phyloP scores from a whole-genome alignment of 2,888 invertebrate species.

The Drosophila anceps region DNA sequence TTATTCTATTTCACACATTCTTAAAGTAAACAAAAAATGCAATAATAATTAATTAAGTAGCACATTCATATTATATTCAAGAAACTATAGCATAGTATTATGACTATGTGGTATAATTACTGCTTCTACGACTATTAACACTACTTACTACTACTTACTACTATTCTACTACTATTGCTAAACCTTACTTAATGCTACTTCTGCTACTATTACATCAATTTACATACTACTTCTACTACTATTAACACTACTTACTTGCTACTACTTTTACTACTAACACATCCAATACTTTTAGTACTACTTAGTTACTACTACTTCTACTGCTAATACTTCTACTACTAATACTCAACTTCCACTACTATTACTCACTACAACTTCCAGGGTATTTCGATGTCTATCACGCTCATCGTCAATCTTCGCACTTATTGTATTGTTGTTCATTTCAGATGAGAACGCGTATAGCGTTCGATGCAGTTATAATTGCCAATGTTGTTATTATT shows the following conservation, averaged over 20 bases:
- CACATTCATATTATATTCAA: too few species aligned
- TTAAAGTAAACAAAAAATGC: too few species aligned
- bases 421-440: conserved; percentile 17
- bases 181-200: not conserved
- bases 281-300: too few species aligned
- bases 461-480: conserved; percentile 63
- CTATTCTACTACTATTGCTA: too few species aligned
- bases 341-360: not conserved
- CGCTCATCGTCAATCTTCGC: not conserved
- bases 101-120: too few species aligned
- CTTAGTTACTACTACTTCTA: not conserved
- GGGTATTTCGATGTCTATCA: conserved; percentile 1
- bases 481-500: conserved; percentile 21
- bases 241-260: not conserved
- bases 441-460: conserved; percentile 17
- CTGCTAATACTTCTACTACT: not conserved
- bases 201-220: not conserved
- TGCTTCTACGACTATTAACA: too few species aligned
- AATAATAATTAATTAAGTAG: too few species aligned
- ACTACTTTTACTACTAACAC: not conserved
- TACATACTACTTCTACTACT: not conserved
- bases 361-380: not conserved
- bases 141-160: not conserved
- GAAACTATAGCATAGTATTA: too few species aligned
- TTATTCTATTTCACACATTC: too few species aligned